Evolutionary conservation across 2,888 invertebrate genomes (phyloP).

Genomic region (Sinhomidia bicolor): DNA sequence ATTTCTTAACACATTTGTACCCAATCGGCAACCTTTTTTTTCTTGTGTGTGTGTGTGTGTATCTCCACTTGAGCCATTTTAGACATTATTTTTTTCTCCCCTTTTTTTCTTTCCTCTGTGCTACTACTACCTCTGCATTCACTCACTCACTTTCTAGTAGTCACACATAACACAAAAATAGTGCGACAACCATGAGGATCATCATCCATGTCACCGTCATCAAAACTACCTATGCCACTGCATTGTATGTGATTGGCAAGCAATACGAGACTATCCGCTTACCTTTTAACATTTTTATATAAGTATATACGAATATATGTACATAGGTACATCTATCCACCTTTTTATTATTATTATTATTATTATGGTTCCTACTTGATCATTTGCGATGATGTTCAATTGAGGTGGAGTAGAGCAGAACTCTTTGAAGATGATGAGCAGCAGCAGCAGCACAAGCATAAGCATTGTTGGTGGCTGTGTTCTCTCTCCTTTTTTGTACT

Average conservation of each 20-base stretch:
- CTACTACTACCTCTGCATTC: background rate
- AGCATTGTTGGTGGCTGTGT: background rate
- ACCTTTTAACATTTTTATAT: background rate
- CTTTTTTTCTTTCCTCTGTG: background rate
- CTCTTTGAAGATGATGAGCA: background rate
- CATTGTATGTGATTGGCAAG: constrained; percentile 51
- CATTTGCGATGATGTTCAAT: background rate
- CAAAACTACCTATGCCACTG: background rate
- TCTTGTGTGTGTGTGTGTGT: too few species aligned
- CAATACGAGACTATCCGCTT: background rate
- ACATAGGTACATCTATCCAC: background rate
- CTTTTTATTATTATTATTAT: background rate
- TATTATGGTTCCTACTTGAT: background rate
- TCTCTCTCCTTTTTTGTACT: constrained; percentile 10
- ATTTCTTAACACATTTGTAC: background rate
- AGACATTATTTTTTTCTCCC: too few species aligned
- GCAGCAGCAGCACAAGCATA: too few species aligned
- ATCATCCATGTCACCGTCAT: constrained; percentile 32
- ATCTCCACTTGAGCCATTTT: constrained; percentile 55
- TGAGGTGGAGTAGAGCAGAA: background rate
- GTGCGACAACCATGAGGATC: constrained; percentile 27
- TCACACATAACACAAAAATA: background rate
- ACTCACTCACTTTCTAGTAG: constrained; percentile 12
- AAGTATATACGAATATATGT: too few species aligned
- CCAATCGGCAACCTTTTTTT: constrained; percentile 39